Percentiles rank a stretch among this genome's conserved stretches.
Evolutionary conservation across 2,797 vertebrate species (phyloP).

Genomic region (Parauchenoglanis punctatus): DNA sequence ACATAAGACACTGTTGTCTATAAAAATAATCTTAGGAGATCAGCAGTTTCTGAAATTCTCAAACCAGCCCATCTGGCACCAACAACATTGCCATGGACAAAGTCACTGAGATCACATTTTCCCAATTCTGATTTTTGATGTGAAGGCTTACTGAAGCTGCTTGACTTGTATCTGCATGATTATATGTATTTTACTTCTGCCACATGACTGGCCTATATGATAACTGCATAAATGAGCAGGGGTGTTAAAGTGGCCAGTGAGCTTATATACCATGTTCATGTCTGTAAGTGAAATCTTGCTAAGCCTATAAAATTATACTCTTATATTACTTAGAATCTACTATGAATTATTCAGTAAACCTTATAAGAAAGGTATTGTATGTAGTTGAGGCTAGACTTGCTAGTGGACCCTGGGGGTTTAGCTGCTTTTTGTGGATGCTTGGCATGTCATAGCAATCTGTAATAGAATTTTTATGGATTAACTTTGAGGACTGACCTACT

Average conservation of each 20-base stretch:
- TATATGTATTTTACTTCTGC: neutral
- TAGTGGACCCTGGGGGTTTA: too few relatives aligned
- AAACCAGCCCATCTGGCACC: neutral
- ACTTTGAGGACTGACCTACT: conserved; percentile 79
- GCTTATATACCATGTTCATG: neutral
- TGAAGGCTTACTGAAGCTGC: neutral
- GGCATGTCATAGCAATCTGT: too few relatives aligned
- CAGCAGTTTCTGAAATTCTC: neutral
- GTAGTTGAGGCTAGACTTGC: neutral
- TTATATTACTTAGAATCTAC: neutral
- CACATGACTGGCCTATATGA: neutral
- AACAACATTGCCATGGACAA: neutral
- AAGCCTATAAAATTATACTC: neutral
- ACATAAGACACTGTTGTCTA: neutral
- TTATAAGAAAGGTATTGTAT: neutral
- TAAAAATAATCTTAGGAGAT: neutral
- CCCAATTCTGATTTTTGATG: neutral
- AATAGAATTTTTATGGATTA: conserved; percentile 29
- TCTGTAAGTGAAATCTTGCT: conserved; percentile 5
- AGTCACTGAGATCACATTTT: neutral
- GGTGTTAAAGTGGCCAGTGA: neutral
- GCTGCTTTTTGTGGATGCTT: neutral
- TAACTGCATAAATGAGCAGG: neutral
- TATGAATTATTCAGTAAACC: neutral
- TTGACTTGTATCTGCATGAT: neutral